Base-by-base conservation (phyloP, 1,140 invertebrate genomes). In the Stegodyphus dumicola region DNA sequence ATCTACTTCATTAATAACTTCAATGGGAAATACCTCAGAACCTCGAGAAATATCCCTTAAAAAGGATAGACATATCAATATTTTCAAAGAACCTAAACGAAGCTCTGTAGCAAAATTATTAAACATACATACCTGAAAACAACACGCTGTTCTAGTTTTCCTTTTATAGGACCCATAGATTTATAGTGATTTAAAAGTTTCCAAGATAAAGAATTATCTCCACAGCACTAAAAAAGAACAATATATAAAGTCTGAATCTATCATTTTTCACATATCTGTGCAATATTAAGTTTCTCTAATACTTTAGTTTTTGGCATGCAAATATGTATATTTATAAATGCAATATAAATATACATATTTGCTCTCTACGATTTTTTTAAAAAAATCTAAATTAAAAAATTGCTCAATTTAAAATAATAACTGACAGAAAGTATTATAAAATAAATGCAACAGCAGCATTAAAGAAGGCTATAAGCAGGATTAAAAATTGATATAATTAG, bases 1-100 rank as follows among this genome's bases (percentile, higher is more conserved):
- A 90, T 97, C 95, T 87, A 94, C 91, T 73, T 92, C 92, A 91
- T 97, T 97, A 15, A 97, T 93, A 89, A 95, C 96, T 87, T 95
- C 94, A 86, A 98, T 94, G 0, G 96, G 95, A 90, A 94, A 94
- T 54, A 91, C 90, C 91, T 98, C 97, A 88, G 95, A 94, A 0
- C 96, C 96, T 77, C 94, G 93, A 6, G 96, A 95, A 88, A 98
- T 95, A 90, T 98, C 97, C 89, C 96, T 97, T 60, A 60, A 60
- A 60, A 60, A 60, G 15, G 15, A 60, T 10, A 60, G 56, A 10
- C 9, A 9, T 10, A 9, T 10, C 56, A 60, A 60, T 10, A 60
- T 60, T 10, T 60, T 10, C 1, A 60, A 60, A 60, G 9, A 60
- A 9, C 9, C 9, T 60, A 60, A 10, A 60, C 15, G 5, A 33